Evolutionary conservation across 2,797 vertebrate genomes (phyloP).

Genomic region (Karalla daura): DNA sequence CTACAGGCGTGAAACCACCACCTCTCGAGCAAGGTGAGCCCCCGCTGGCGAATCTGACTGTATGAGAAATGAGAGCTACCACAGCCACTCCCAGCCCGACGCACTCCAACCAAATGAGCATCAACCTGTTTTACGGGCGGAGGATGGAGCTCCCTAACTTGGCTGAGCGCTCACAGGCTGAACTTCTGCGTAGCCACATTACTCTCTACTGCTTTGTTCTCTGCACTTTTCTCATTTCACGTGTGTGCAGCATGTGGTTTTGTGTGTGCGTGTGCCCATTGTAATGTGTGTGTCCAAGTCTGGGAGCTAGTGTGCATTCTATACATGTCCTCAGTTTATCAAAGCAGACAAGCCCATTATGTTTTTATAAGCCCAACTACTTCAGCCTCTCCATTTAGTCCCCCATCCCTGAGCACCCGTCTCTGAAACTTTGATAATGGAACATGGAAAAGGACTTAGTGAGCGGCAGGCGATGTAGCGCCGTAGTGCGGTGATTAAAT

Average conservation of each 20-base stretch:
- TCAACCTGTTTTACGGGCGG: slow-evolving; percentile 8
- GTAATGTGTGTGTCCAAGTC: slow-evolving; percentile 35
- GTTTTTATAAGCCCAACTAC: slow-evolving; percentile 89
- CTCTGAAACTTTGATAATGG: slow-evolving; percentile 88
- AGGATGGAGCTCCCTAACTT: slow-evolving; percentile 42
- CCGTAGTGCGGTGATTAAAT: slow-evolving; percentile 82
- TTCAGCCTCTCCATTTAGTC: slow-evolving; percentile 86
- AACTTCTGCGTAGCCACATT: slow-evolving; percentile 58
- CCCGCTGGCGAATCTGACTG: slow-evolving; percentile 44
- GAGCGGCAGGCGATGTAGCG: slow-evolving; percentile 76
- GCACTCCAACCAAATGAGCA: slow-evolving; percentile 16
- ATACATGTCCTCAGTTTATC: slow-evolving; percentile 81
- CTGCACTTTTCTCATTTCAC: slow-evolving; percentile 59
- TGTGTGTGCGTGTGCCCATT: slow-evolving; percentile 4
- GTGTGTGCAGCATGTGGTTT: slow-evolving; percentile 28
- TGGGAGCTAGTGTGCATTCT: slow-evolving; percentile 72
- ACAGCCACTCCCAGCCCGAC: neutral
- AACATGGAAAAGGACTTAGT: slow-evolving; percentile 89
- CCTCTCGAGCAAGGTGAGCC: slow-evolving; percentile 97
- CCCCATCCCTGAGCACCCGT: slow-evolving; percentile 73
- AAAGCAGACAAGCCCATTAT: slow-evolving; percentile 86
- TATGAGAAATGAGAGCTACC: slow-evolving; percentile 29
- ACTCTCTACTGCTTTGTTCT: slow-evolving; percentile 59
- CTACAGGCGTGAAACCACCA: slow-evolving; percentile 93
- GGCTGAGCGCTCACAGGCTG: slow-evolving; percentile 52